These are phyloP conservation scores for Sarcophaga subvicina DNA, from an alignment of 2,888 invertebrate species.

Conservation along the genomic window DNA sequence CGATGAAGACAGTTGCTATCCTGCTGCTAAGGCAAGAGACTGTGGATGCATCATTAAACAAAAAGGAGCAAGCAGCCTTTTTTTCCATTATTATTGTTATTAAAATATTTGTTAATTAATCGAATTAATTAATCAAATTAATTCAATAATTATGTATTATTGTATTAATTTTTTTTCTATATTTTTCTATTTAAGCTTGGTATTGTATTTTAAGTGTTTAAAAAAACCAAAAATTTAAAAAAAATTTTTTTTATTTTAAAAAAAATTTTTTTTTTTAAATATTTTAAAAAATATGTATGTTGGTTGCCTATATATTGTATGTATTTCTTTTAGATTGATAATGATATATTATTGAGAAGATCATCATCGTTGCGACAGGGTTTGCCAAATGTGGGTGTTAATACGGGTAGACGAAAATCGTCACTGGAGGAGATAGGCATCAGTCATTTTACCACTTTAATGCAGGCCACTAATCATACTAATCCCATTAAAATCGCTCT, in stretches of 20 bases:
- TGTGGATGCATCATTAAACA: too few relatives aligned
- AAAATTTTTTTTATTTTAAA: not conserved
- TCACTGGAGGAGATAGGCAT: constrained; percentile 93
- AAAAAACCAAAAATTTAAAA: not conserved
- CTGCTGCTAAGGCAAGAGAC: too few relatives aligned
- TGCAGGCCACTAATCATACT: constrained; percentile 86
- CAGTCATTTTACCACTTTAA: constrained; percentile 88
- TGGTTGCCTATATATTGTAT: constrained; percentile 48
- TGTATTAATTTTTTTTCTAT: constrained; percentile 16
- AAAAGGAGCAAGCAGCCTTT: too few relatives aligned
- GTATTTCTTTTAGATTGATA: constrained; percentile 83
- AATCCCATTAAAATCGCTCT: constrained; percentile 93
- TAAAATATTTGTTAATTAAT: too few relatives aligned
- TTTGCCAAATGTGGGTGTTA: constrained; percentile 85
- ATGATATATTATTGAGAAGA: constrained; percentile 91
- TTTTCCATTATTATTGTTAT: too few relatives aligned
- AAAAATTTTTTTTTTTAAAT: constrained; percentile 5
- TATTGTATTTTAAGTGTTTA: constrained; percentile 51
- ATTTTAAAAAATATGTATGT: constrained; percentile 34
- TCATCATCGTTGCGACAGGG: constrained; percentile 94
- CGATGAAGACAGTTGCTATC: too few relatives aligned
- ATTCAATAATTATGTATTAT: constrained; percentile 11
- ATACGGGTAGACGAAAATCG: constrained; percentile 87
- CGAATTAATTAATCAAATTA: not conserved
- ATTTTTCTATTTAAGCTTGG: not conserved